Percentiles rank a stretch among this genome's conserved stretches.
phyloP scores from a whole-genome alignment of 2,797 vertebrate species.

The Anisognathus igniventris region DNA sequence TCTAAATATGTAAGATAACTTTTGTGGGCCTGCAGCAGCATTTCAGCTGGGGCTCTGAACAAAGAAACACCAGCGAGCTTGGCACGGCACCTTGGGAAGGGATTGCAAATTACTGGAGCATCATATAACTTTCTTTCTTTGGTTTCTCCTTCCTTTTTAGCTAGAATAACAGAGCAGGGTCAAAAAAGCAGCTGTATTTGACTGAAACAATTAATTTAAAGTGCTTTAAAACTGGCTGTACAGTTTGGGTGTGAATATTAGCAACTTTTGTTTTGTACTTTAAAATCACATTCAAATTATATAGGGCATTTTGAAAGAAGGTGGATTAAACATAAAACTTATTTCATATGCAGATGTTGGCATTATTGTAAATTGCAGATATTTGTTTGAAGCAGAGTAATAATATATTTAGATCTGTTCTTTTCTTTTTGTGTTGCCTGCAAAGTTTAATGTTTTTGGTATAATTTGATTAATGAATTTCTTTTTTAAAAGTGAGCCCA shows the following conservation, averaged over 20 bases:
- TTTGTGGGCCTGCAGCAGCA: constrained; percentile 33
- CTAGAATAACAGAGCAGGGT: constrained; percentile 15
- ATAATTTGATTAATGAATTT: neutral
- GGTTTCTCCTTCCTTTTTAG: constrained; percentile 28
- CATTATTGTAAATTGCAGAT: neutral
- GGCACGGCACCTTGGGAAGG: neutral
- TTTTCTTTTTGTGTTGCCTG: neutral
- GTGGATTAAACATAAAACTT: neutral
- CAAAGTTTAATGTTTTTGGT: neutral
- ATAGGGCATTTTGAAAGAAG: neutral
- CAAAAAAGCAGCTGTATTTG: neutral
- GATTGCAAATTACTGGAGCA: constrained; percentile 46
- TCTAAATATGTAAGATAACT: constrained; percentile 53
- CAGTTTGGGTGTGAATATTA: neutral
- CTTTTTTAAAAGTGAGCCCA: neutral
- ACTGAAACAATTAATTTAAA: constrained; percentile 39
- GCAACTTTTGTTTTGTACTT: neutral
- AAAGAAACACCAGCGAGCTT: constrained; percentile 22
- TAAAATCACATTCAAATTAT: constrained; percentile 15
- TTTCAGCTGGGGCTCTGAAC: neutral
- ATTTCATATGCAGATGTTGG: neutral
- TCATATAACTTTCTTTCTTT: constrained; percentile 46
- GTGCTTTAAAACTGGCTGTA: neutral
- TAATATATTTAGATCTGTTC: neutral
- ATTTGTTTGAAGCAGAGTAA: neutral